A percentile compares a stretch with the other conserved stretches of the same genome.
Conservation (phyloP, 2,888 invertebrate species). For the Tachystola acroxantha region DNA sequence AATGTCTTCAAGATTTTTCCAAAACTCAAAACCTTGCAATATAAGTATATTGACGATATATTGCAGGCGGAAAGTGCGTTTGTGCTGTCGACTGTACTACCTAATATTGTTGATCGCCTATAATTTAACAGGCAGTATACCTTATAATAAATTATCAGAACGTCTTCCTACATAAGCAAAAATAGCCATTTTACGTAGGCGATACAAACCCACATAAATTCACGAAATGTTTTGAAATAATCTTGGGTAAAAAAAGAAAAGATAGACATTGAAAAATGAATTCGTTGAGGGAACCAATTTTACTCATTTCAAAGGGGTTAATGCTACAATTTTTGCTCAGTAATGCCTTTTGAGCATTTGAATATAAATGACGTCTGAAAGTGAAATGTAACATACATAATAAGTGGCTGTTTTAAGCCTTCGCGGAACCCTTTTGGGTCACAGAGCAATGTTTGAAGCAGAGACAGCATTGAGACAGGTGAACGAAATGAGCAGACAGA, state of each 20-base stretch:
- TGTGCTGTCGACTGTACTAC: too few relatives aligned
- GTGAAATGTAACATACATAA: constrained; percentile 79
- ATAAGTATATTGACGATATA: too few relatives aligned
- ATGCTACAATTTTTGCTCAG: constrained; percentile 73
- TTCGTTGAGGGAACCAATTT: constrained; percentile 56
- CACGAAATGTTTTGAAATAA: constrained; percentile 24
- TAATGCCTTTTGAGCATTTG: constrained; percentile 77
- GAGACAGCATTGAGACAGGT: constrained; percentile 16
- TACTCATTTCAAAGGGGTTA: constrained; percentile 69
- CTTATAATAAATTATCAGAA: too few relatives aligned
- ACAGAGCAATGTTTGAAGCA: constrained; percentile 39
- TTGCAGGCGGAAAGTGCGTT: too few relatives aligned
- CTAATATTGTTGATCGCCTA: too few relatives aligned
- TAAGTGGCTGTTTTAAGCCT: constrained; percentile 78
- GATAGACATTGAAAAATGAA: constrained; percentile 41
- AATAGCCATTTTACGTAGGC: too few relatives aligned
- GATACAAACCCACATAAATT: background rate
- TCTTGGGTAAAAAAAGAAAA: too few relatives aligned
- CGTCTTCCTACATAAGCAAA: too few relatives aligned
- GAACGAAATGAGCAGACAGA: too few relatives aligned
- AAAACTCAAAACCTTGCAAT: too few relatives aligned
- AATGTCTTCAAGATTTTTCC: too few relatives aligned
- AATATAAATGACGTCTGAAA: constrained; percentile 79
- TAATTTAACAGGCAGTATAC: too few relatives aligned
- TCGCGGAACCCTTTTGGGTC: constrained; percentile 74